phyloP scores from a whole-genome alignment of 2,113 vertebrate genomes.

The Sminthopsis crassicaudata region DNA sequence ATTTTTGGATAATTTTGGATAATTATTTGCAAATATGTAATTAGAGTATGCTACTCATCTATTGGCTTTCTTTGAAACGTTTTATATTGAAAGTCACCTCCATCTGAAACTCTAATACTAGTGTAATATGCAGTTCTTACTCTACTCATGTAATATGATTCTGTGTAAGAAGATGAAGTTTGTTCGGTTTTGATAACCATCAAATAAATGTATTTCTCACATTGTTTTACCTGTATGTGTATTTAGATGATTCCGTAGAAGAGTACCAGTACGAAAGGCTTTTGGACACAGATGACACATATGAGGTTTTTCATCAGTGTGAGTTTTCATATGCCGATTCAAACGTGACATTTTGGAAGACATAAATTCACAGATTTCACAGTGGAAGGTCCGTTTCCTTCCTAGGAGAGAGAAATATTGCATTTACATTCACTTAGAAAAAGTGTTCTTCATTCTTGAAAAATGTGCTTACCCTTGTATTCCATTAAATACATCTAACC shows the following conservation, averaged over 20 bases:
- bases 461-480: not conserved
- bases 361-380: conserved; percentile 63
- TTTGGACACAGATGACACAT: conserved; percentile 80
- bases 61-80: not conserved
- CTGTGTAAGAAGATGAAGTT: not conserved
- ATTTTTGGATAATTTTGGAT: not conserved
- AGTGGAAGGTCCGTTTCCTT: conserved; percentile 43
- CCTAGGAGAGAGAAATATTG: conserved; percentile 32
- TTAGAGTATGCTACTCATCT: not conserved
- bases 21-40: not conserved
- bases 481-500: not conserved
- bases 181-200: not conserved
- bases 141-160: not conserved
- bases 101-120: not conserved
- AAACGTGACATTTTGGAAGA: conserved; percentile 57
- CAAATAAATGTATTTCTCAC: fast-evolving
- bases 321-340: conserved; percentile 71
- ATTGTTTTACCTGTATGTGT: conserved; percentile 79
- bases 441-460: not conserved
- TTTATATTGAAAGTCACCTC: too few species aligned
- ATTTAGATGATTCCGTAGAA: conserved; percentile 81
- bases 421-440: not conserved
- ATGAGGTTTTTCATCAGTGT: conserved; percentile 65
- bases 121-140: not conserved
- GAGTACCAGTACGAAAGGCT: conserved; percentile 62